Evolutionary conservation across 2,113 vertebrate species (phyloP).

Genomic region (Hemichromis elongatus): DNA sequence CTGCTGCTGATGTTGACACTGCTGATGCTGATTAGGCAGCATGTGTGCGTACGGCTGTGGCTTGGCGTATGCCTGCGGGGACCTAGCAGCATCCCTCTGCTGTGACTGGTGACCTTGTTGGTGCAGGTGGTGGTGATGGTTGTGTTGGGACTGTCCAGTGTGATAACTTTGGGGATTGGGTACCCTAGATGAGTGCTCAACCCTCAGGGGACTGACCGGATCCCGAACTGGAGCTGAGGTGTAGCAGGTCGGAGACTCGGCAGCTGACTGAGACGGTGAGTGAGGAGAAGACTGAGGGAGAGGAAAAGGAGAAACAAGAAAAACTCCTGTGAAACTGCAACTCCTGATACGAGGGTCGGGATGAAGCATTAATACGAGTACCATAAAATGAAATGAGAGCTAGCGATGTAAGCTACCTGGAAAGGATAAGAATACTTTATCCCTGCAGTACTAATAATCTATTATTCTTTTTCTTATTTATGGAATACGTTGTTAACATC

Average conservation of each 20-base stretch:
- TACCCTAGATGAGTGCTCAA: conserved; percentile 75
- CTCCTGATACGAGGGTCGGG: not conserved
- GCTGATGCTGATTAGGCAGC: not conserved
- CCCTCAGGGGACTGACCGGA: conserved; percentile 78
- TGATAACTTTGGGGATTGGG: conserved; percentile 68
- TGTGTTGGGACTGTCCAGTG: conserved; percentile 48
- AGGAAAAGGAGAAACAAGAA: not conserved
- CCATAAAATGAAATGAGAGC: not conserved
- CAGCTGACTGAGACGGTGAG: conserved; percentile 19
- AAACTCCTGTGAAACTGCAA: not conserved
- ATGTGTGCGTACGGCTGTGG: not conserved
- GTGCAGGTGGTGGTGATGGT: conserved; percentile 21
- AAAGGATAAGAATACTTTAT: not conserved
- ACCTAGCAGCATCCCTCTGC: conserved; percentile 23
- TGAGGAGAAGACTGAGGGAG: conserved; percentile 8
- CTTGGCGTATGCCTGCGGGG: not conserved
- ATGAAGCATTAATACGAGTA: not conserved
- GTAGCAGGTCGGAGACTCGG: conserved; percentile 44
- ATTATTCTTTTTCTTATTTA: not conserved
- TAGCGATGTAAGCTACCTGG: not conserved
- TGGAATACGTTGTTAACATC: not conserved
- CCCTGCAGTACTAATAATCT: not conserved
- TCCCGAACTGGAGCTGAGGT: conserved; percentile 76
- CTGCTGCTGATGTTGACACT: conserved; percentile 16
- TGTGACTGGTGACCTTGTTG: conserved; percentile 20